phyloP scores from a whole-genome alignment of 2,888 invertebrate genomes.

The Protonemura montana region DNA sequence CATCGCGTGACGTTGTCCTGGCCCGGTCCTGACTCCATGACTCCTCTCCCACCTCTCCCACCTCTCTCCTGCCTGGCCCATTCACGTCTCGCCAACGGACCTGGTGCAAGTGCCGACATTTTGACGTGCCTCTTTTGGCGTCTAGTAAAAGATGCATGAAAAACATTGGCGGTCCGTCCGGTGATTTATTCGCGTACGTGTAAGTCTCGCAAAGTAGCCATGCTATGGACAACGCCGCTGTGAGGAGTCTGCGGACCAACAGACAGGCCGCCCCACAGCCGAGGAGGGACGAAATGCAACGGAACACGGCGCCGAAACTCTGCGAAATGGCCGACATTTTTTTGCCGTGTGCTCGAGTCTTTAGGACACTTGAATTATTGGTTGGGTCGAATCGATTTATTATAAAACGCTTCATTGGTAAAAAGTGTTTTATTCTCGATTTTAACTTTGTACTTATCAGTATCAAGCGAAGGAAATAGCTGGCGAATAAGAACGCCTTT shows the following conservation, averaged over 20 bases:
- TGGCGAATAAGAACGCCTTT: not conserved
- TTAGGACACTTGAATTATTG: constrained; percentile 4
- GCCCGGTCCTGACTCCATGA: not conserved
- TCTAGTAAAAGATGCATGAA: not conserved
- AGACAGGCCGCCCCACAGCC: not conserved
- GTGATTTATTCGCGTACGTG: constrained; percentile 31
- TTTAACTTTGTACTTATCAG: not conserved
- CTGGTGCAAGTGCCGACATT: constrained; percentile 3
- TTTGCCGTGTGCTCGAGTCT: not conserved
- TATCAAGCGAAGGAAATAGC: no score
- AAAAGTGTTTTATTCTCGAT: not conserved
- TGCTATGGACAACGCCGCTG: not conserved
- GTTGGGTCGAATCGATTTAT: not conserved
- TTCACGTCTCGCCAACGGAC: no score
- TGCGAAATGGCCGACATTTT: not conserved
- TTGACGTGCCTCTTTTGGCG: constrained; percentile 27
- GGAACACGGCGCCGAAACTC: not conserved
- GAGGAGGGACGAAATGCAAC: not conserved
- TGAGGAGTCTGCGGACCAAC: not conserved
- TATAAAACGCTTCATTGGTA: not conserved
- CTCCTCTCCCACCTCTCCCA: no score
- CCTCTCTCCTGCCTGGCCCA: no score
- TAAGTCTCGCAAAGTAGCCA: constrained; percentile 16
- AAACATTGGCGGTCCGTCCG: not conserved
- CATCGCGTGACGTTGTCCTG: not conserved